Percentiles rank a stretch among this genome's conserved stretches.
Evolutionary conservation across 2,797 vertebrate species (phyloP).

Genomic region (Eurystomus glaucurus): DNA sequence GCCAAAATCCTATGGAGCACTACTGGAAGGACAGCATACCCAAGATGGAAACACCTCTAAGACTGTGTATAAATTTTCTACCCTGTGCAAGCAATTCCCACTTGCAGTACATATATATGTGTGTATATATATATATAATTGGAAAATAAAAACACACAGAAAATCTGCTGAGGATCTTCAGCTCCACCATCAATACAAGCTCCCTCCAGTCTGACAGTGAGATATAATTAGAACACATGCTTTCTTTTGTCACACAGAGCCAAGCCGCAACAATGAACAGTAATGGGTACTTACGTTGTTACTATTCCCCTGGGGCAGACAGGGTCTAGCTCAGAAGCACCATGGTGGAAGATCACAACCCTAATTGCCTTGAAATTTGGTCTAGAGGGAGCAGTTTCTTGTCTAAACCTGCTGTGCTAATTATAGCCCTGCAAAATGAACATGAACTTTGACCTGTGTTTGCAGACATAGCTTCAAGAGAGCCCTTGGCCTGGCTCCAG

Average conservation of each 20-base stretch:
- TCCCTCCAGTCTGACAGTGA: background rate
- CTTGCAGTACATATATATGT: background rate
- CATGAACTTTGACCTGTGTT: background rate
- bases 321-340: background rate
- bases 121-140: background rate
- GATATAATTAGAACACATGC: background rate
- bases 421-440: conserved; percentile 17
- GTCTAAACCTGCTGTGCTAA: conserved; percentile 27
- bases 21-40: background rate
- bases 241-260: background rate
- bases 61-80: fast-evolving
- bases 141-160: background rate
- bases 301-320: background rate
- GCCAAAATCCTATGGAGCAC: background rate
- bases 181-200: background rate
- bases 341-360: background rate
- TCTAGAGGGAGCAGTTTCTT: conserved; percentile 22
- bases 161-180: background rate
- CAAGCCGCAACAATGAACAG: background rate
- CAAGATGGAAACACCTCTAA: background rate
- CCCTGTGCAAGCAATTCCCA: background rate
- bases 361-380: conserved; percentile 23
- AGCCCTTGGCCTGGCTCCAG: background rate
- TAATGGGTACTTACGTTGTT: background rate
- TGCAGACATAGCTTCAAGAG: background rate